These are phyloP conservation scores for Chunga burmeisteri DNA, from an alignment of 2,113 vertebrate genomes.

Conservation along the genomic window DNA sequence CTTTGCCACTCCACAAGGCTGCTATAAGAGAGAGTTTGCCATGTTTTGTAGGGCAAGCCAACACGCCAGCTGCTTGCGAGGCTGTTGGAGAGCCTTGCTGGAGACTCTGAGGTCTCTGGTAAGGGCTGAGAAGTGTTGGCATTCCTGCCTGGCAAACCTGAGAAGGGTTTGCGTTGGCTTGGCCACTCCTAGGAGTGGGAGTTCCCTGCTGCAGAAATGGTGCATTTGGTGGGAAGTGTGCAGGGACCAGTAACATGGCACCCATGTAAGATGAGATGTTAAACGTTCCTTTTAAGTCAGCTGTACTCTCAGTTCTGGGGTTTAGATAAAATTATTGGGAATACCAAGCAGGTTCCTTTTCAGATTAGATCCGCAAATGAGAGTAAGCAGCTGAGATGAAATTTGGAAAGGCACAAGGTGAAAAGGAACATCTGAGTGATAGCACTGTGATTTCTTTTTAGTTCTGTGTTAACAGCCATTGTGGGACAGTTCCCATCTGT, in stretches of 20 bases:
- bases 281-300: not conserved
- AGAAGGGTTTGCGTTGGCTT: not conserved
- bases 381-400: not conserved
- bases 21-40: not conserved
- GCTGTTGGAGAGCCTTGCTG: not conserved
- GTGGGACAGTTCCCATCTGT: not conserved
- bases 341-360: not conserved
- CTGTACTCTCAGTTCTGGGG: not conserved
- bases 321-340: not conserved
- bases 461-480: not conserved
- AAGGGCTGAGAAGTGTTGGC: not conserved
- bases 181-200: not conserved
- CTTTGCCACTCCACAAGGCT: not conserved
- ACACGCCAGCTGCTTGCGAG: not conserved
- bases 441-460: not conserved
- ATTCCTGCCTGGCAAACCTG: not conserved
- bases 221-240: not conserved
- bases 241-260: not conserved
- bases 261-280: not conserved
- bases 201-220: not conserved
- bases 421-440: not conserved
- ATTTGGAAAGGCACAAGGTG: not conserved
- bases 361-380: not conserved
- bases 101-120: not conserved
- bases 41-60: not conserved